Evolutionary conservation across 2,888 invertebrate genomes (phyloP), one percentile per base, ranked within the genome.

Genomic region (Lycocerus yunnanus): DNA sequence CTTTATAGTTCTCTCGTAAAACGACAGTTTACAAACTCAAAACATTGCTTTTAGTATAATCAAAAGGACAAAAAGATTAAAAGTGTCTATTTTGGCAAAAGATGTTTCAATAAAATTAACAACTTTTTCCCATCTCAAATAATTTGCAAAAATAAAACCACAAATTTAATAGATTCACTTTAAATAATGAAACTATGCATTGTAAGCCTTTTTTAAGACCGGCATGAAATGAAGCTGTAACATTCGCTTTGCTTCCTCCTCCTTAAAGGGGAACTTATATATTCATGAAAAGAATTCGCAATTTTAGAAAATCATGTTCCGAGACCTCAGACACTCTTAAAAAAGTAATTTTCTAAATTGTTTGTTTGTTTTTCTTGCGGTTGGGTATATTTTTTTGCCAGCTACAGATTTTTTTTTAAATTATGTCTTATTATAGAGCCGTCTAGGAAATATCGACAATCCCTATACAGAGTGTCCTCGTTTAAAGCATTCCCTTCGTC

Each of bases 1-100:
- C 61, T 72, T 72, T 72, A 71, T 71, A 66, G 43, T 58, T 72
- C 72, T 61, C 60, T 67, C 16, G 66, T 63, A 63, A 63, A 18
- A 20, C 20, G 20, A 63, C 20, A 20, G 16, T 63, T 63, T 63
- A 63, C 61, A 18, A 63, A 63, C 61, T 63, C 61, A 14, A 18
- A 43, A n/a, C 61, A 18, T 63, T 16, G 61, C 61, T 63, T 63
- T 63, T 63, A 63, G 18, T 63, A n/a, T 63, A 63, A 63, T 63
- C 61, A 63, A 63, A 63, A 43, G 6, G 43, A n/a, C 43, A 43
- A 43, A 43, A n/a, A 4, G 43, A 43, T 43, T 43, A 43, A 43
- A 43, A 43, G n/a, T 63, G 61, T 63, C 20, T 18, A 63, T 63
- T 63, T 63, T 63, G 8, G 13, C 61, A 63, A 63, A 63, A 63